phyloP scores from a whole-genome alignment of 2,113 vertebrate species.

The Carassius auratus region DNA sequence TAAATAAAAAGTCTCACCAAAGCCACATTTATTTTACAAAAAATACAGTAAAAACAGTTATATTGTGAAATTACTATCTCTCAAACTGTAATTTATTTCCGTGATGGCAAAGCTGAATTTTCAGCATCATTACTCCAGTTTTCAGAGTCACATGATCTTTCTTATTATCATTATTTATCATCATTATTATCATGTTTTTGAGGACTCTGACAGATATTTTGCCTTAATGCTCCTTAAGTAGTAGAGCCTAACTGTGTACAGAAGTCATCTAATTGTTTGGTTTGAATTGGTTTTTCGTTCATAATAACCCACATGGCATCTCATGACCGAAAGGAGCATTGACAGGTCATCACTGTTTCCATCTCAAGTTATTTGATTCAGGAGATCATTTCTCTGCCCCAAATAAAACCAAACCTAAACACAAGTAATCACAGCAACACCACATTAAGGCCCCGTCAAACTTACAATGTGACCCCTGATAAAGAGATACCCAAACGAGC shows the following conservation, averaged over 20 bases:
- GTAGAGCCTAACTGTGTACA: neutral
- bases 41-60: neutral
- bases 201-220: no score
- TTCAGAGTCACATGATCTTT: neutral
- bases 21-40: neutral
- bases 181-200: no score
- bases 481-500: neutral
- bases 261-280: neutral
- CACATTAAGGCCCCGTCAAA: neutral
- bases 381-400: neutral
- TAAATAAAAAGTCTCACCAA: neutral
- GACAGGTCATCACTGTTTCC: neutral
- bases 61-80: neutral
- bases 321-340: neutral
- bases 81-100: neutral
- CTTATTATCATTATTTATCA: no score
- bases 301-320: neutral
- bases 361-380: constrained; percentile 25
- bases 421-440: neutral
- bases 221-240: neutral
- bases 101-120: neutral
- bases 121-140: neutral
- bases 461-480: constrained; percentile 19
- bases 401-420: neutral
- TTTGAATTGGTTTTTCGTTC: neutral